Conservation (phyloP, 2,113 vertebrate genomes). For the Lontra canadensis region DNA sequence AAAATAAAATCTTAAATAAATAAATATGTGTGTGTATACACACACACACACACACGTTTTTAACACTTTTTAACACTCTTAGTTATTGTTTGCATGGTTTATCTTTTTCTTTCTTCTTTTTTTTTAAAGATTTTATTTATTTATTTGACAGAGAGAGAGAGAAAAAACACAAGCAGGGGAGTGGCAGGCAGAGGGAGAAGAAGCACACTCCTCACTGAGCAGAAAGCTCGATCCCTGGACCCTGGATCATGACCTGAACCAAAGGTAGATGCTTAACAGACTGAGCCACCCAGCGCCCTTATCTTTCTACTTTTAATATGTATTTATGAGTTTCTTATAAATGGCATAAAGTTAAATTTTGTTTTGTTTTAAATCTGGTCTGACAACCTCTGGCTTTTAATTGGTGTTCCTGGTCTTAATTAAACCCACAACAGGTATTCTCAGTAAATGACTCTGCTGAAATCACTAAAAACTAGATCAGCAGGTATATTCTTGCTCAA, state of each 20-base stretch:
- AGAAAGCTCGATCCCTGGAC: no score
- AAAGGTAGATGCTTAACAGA: no score
- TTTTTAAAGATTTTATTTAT: no score
- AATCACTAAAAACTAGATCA: neutral
- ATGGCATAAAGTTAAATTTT: neutral
- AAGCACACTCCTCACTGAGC: no score
- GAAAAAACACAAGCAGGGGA: no score
- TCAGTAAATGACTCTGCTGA: neutral
- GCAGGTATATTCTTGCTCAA: neutral
- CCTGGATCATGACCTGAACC: no score
- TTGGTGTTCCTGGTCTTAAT: neutral
- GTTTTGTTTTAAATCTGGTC: neutral
- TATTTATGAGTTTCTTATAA: neutral
- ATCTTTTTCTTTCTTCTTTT: slow-evolving; percentile 2
- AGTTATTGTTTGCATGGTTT: neutral
- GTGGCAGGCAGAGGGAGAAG: no score
- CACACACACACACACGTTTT: neutral
- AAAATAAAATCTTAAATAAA: neutral
- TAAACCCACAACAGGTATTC: neutral
- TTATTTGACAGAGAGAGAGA: no score
- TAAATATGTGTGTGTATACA: neutral
- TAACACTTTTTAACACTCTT: neutral
- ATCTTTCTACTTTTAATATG: slow-evolving; percentile 2
- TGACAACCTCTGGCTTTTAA: neutral
- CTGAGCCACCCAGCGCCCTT: no score